Evolutionary conservation across 2,888 invertebrate species (phyloP), one percentile per base, ranked within the genome.

Genomic region (Polymixis lichenea): DNA sequence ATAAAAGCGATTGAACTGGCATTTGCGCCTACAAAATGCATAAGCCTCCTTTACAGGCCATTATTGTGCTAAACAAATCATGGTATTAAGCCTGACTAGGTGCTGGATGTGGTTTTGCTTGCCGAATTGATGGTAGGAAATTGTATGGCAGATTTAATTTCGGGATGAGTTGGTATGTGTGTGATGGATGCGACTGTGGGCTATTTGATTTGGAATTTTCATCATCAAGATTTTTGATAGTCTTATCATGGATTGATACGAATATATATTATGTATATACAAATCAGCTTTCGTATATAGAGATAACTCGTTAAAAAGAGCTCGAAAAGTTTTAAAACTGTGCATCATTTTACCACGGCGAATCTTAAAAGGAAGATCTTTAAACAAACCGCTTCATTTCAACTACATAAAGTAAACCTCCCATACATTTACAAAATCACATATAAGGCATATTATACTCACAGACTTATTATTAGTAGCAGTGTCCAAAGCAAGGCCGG

Each of bases 41-140:
- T 89, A 92, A 91, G 88, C 87, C 85, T 86, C 85, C 87, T 87
- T 91, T 89, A 89, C 72, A 86, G 78, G 80, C 88, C 87, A 90
- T 92, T 91, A 92, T 88, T 73, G 86, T 74, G 84, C 86, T 88
- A 84, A 91, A 91, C 93, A 92, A 93, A 93, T 93, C 93, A 90
- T 76, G 87, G 89, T 87, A 85, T 90, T 88, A 87, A 79, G 64
- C 58, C 72, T 9, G 11, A 84, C 85, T 82, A 71, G 65, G 53
- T 32, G 22, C 22, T 61, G 22, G 38, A 17, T 25, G 38, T 64
- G 86, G 80, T 56, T 86, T 75, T 60, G 61, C 80, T 86, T 69
- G 56, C 13, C 65, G 32, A 70, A 67, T 72, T 69, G 0, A 11
- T 32, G 11, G 46, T 51, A 8, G n/a, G 19, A 0, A 22, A 64